Evolutionary conservation across 2,888 invertebrate genomes (phyloP), one percentile per base, ranked within the genome.

Genomic region (Drosophila niveifrons): DNA sequence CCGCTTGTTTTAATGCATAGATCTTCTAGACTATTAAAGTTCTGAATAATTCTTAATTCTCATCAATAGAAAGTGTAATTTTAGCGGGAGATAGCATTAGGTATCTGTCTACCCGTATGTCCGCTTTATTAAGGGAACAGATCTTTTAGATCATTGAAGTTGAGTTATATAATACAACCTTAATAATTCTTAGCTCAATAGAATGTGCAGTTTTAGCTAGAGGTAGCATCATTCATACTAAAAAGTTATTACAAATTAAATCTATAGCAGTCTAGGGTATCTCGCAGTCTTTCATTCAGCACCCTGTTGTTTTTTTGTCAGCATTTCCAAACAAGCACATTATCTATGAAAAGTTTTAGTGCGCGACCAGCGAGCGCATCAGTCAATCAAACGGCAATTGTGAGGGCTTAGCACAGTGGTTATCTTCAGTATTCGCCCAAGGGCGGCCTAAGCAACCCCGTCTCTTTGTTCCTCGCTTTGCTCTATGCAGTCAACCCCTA

Each of bases 371-470:
- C 52, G 10, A 43, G 61, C 82, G 85, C 89, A 90, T 88, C 87
- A 91, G 86, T 91, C 91, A 90, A 91, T 91, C 91, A 91, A 91
- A 91, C 75, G 83, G 82, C 91, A 90, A 90, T 91, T 88, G 89
- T 71, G 66, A 88, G 85, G 90, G 88, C 88, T 90, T 90, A 89
- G 52, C 67, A 66, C 36, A 47, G 41, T n/a, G 28, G 53, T 36
- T 36, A 36, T 36, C 36, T 36, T n/a, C 15, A 23, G 43, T 15
- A 50, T 29, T 44, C 44, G 64, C 15, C 72, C 66, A 50, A 43
- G 59, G 77, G 76, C 41, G 4, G 9, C n/a, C 41, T 23, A 58
- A 62, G 64, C 66, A 51, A 50, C 41, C 61, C 62, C 50, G 23
- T 57, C 51, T 62, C 57, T 53, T 15, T 50, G 50, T 23, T n/a